Percentiles rank a stretch among this genome's conserved stretches.
Conservation (phyloP, 2,113 vertebrate genomes). For the Nothoprocta perdicaria region DNA sequence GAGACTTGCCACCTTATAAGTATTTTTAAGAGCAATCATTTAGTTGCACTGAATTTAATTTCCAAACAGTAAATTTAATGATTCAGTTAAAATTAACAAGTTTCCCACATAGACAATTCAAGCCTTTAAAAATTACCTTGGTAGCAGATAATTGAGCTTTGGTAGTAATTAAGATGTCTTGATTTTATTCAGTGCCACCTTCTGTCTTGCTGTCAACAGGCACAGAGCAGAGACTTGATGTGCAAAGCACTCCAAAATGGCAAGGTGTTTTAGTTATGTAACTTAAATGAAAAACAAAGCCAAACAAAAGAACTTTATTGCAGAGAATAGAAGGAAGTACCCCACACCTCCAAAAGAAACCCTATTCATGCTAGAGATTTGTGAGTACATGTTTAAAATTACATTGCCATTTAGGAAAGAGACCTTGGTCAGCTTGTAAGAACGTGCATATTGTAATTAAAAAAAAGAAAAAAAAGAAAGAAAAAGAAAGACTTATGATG, state of each 20-base stretch:
- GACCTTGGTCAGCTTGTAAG: not conserved
- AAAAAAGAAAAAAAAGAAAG: not conserved
- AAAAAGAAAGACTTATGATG: not conserved
- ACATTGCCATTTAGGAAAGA: not conserved
- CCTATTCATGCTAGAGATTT: not conserved
- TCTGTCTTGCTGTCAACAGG: not conserved
- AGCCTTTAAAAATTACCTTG: not conserved
- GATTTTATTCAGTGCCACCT: not conserved
- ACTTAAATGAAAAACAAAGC: not conserved
- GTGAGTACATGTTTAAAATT: not conserved
- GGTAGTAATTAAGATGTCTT: not conserved
- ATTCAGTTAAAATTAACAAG: not conserved
- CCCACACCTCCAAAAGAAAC: not conserved
- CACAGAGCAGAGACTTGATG: accelerated
- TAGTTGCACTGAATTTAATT: not conserved
- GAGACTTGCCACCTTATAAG: not conserved
- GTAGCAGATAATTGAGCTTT: not conserved
- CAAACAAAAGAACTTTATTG: not conserved
- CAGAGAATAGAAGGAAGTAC: not conserved
- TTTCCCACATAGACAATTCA: not conserved
- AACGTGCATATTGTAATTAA: accelerated
- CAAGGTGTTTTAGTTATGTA: not conserved
- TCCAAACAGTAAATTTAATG: not conserved
- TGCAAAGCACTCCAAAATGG: not conserved
- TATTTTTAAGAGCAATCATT: not conserved